Percentiles rank a stretch among this genome's conserved stretches.
Conservation (phyloP, 2,888 invertebrate genomes). For the Arctia plantaginis region DNA sequence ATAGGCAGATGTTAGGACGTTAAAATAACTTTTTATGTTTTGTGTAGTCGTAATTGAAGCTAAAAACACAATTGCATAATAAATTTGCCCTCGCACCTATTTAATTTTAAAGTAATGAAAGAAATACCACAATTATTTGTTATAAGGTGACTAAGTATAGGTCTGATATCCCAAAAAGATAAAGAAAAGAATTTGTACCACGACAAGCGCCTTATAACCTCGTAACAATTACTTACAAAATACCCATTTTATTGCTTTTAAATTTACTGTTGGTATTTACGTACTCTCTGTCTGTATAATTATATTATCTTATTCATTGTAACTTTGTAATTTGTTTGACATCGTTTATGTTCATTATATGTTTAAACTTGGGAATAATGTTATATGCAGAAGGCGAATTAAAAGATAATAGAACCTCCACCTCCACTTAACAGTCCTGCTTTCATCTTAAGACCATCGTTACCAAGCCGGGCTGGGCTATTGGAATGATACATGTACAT, state of each 20-base stretch:
- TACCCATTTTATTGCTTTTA: slow-evolving; percentile 17
- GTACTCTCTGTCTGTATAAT: slow-evolving; percentile 20
- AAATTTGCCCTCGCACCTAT: neutral
- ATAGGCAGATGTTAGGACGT: neutral
- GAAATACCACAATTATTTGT: neutral
- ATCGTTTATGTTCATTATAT: too few relatives aligned
- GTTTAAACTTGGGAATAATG: neutral
- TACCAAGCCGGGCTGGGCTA: too few relatives aligned
- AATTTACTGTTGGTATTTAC: slow-evolving; percentile 22
- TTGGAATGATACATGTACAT: too few relatives aligned
- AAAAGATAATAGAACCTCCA: neutral
- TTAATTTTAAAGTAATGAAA: neutral
- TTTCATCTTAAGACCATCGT: too few relatives aligned
- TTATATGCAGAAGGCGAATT: too few relatives aligned
- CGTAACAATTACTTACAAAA: slow-evolving; percentile 22
- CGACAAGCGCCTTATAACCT: slow-evolving; percentile 26
- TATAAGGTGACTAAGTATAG: slow-evolving; percentile 8
- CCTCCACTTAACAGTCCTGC: too few relatives aligned
- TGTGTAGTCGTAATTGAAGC: neutral
- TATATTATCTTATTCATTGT: slow-evolving; percentile 26
- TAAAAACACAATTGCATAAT: slow-evolving; percentile 1
- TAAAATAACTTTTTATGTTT: neutral
- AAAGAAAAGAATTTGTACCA: slow-evolving; percentile 18
- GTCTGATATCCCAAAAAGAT: slow-evolving; percentile 21
- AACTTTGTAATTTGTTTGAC: slow-evolving; percentile 16